Base-by-base conservation (phyloP, 2,113 vertebrate species). In the Nansenia antarctica region DNA sequence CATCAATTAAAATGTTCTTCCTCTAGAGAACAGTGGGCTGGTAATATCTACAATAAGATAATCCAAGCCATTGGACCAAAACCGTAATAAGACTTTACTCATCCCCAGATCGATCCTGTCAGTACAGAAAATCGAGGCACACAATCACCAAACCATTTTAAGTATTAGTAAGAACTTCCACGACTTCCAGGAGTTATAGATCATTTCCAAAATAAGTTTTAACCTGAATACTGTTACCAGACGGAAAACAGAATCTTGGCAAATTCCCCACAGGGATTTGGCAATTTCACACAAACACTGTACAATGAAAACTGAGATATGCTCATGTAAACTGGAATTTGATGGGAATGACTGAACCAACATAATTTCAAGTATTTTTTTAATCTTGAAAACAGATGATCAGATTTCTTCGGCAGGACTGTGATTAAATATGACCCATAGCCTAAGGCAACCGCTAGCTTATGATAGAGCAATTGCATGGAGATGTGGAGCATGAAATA, bases 211-310 rank as follows among this genome's bases (percentile, higher is more conserved):
- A 57, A 75, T 67, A 76, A 79, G 83, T 72, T 82, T 82, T 79
- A 88, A 84, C 75, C 79, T 85, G 82, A 88, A 90, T 87, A 86
- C 85, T 85, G 86, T 87, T 76, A 86, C 76, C 83, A 88, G 81
- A 86, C 87, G 83, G 83, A 85, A 85, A 88, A 88, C 65, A 82
- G 78, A 82, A 85, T 86, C 80, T 84, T 79, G 76, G 82, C 77
- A 83, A 83, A 86, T 70, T 84, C 80, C 78, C 80, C 77, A 83
- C 72, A 86, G 82, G 76, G 81, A 87, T 87, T 86, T 90, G 86
- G 86, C 76, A 82, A 85, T 75, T 70, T 87, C 85, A 81, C 73
- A 82, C 72, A 77, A 68, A 35, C 34, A 61, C 52, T 49, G n/a
- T 61, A 74, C 69, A 75, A 74, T 86, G 76, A 77, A 73, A 85